Evolutionary conservation across 1,140 invertebrate genomes (phyloP), one percentile per base, ranked within the genome.

Genomic region (Conopomorpha cramerella): DNA sequence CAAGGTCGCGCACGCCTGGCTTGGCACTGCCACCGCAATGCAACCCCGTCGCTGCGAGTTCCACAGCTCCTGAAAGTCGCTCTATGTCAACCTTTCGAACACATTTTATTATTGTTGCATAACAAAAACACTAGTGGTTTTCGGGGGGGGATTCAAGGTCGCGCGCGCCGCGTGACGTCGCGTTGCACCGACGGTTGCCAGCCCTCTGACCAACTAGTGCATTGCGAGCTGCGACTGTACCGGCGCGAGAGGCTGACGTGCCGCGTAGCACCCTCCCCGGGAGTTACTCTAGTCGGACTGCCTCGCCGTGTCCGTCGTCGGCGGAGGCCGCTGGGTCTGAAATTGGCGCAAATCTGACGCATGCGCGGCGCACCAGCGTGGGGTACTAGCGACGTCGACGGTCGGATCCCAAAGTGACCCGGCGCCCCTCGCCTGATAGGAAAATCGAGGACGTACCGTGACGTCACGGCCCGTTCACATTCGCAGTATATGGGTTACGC

Each of bases 311-410:
- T 50, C 51, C 52, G 19, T 49, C 49, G 51, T 50, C 70, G 56
- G 44, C 51, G 71, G 70, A 74, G 70, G 70, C 53, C 66, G 61
- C 70, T 56, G 62, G 44, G 31, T 36, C 53, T 57, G 50, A 67
- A 74, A 74, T 71, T 74, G 70, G 70, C 70, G 70, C 70, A 74
- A 71, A 61, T 67, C 57, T 44, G 45, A 55, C 70, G 70, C 70
- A 71, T 71, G 70, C 70, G 70, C 56, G 36, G 31, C 34, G 39
- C 41, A 60, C 49, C 61, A 47, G 54, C 53, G 52, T n/a, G n/a
- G n/a, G n/a, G n/a, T n/a, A n/a, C n/a, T n/a, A n/a, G n/a, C n/a
- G n/a, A n/a, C n/a, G n/a, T n/a, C n/a, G 60, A 48, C 60, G 64
- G 64, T 62, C 65, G 60, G 54, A 54, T 56, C 51, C 51, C 61